phyloP scores from a whole-genome alignment of 2,797 vertebrate species.

The Lacerta viridis region DNA sequence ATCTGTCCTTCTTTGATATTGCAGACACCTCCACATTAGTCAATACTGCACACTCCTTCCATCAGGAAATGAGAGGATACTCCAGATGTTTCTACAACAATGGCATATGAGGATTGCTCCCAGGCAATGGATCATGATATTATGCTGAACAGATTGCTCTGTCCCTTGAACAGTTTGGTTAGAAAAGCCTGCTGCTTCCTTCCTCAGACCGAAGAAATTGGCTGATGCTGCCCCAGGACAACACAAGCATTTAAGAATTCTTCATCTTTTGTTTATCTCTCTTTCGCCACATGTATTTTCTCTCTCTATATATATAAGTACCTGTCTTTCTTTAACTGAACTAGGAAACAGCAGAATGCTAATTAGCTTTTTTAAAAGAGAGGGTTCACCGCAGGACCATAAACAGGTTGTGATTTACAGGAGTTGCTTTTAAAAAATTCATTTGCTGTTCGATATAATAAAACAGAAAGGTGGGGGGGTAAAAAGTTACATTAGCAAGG shows the following conservation, averaged over 20 bases:
- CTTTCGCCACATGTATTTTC: background rate
- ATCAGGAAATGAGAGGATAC: background rate
- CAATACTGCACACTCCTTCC: background rate
- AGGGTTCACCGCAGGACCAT: slow-evolving; percentile 8
- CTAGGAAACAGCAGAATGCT: background rate
- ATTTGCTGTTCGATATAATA: slow-evolving; percentile 13
- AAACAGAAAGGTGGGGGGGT: background rate
- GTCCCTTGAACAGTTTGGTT: background rate
- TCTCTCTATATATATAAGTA: background rate
- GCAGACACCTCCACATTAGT: too few relatives aligned
- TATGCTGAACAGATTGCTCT: background rate
- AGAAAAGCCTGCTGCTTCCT: background rate
- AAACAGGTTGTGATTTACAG: slow-evolving; percentile 29
- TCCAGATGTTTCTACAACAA: too few relatives aligned
- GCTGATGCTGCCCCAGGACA: background rate
- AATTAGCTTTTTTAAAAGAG: background rate
- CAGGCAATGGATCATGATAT: background rate
- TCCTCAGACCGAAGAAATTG: too few relatives aligned
- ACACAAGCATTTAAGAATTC: background rate
- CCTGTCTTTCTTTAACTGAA: background rate
- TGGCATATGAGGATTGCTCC: too few relatives aligned
- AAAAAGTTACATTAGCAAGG: slow-evolving; percentile 31
- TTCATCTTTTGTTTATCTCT: background rate
- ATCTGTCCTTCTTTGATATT: background rate
- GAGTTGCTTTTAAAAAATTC: slow-evolving; percentile 9